These are phyloP conservation scores for Agonopterix heracliana DNA, from an alignment of 2,888 invertebrate genomes.

Conservation along the genomic window DNA sequence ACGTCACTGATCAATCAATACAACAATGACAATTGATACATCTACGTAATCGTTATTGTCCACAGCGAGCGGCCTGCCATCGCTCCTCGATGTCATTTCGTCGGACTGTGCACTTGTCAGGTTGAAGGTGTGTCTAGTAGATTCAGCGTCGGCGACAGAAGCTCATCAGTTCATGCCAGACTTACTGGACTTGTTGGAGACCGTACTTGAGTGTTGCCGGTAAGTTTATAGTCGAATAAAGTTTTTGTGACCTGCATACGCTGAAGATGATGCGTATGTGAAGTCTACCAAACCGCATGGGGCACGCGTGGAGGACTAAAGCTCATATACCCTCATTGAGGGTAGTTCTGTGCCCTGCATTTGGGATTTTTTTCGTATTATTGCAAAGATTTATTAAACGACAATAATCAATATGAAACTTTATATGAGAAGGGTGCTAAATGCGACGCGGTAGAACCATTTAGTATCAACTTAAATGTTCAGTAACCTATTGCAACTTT, in stretches of 20 bases:
- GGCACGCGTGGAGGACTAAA: background rate
- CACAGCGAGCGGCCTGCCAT: slow-evolving; percentile 75
- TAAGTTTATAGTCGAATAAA: slow-evolving; percentile 28
- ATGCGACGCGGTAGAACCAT: too few species aligned
- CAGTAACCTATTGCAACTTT: too few species aligned
- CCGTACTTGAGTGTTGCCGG: slow-evolving; percentile 79
- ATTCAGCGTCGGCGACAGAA: slow-evolving; percentile 53
- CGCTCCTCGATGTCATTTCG: slow-evolving; percentile 83
- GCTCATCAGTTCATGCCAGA: slow-evolving; percentile 81
- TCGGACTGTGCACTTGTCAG: slow-evolving; percentile 86
- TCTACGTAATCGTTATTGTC: background rate
- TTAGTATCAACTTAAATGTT: too few species aligned
- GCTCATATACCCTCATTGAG: background rate
- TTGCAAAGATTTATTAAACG: too few species aligned
- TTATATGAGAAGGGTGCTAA: too few species aligned
- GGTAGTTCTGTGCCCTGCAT: too few species aligned
- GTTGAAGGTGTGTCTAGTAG: slow-evolving; percentile 78
- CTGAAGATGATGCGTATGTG: too few species aligned
- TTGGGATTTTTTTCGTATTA: too few species aligned
- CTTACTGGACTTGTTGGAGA: slow-evolving; percentile 79
- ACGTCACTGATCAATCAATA: background rate
- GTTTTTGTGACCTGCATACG: background rate
- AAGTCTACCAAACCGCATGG: too few species aligned
- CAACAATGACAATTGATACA: background rate
- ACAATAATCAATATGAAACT: too few species aligned